Evolutionary conservation across 2,113 vertebrate genomes (phyloP).

Genomic region (Tychaedon coryphoeus): DNA sequence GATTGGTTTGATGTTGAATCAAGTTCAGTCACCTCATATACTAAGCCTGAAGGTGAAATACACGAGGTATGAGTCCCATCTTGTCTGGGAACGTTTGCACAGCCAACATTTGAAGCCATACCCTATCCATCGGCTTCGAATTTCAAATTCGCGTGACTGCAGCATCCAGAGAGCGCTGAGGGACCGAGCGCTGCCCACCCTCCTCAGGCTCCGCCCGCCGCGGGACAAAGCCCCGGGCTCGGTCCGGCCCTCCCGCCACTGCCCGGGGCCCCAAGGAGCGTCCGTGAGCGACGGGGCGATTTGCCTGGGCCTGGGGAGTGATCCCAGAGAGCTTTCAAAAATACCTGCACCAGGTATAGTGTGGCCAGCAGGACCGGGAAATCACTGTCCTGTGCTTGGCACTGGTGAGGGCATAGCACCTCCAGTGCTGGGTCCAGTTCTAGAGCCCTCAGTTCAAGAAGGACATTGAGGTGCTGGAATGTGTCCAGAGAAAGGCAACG

Average conservation of each 20-base stretch:
- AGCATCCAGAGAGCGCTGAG: background rate
- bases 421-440: background rate
- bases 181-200: too few species aligned
- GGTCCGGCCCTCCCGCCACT: background rate
- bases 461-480: background rate
- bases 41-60: background rate
- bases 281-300: background rate
- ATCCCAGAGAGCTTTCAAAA: background rate
- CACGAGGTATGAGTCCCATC: background rate
- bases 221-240: background rate
- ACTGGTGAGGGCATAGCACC: background rate
- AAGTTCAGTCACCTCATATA: background rate
- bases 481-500: background rate
- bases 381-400: too few species aligned
- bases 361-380: background rate
- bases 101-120: background rate
- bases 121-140: background rate
- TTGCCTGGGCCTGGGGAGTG: too few species aligned
- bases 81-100: background rate
- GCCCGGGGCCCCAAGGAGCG: background rate
- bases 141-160: background rate
- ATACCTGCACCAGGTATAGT: too few species aligned
- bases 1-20: background rate
- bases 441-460: background rate
- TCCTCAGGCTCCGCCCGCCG: background rate